A percentile compares a stretch with the other conserved stretches of the same genome.
phyloP scores from a whole-genome alignment of 2,113 vertebrate species.

The Manacus vitellinus region DNA sequence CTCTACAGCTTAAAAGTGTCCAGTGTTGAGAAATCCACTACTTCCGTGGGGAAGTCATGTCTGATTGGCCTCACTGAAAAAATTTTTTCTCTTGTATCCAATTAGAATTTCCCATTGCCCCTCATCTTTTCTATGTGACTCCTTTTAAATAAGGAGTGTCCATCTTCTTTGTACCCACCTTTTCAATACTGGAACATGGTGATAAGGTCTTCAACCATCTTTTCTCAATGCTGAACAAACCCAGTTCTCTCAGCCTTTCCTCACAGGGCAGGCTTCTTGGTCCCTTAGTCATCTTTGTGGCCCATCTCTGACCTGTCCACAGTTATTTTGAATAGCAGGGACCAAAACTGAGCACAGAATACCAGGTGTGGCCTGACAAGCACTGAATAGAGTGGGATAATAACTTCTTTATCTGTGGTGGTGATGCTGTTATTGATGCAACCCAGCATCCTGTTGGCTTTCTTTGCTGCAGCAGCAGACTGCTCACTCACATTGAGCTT shows the following conservation, averaged over 20 bases:
- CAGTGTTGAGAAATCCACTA: background rate
- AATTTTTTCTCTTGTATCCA: background rate
- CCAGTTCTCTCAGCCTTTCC: background rate
- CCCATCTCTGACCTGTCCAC: background rate
- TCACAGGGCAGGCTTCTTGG: background rate
- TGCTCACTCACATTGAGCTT: fast-evolving
- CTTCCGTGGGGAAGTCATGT: background rate
- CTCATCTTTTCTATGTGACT: background rate
- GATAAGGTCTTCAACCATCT: background rate
- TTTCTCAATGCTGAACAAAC: background rate
- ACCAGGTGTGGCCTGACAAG: background rate
- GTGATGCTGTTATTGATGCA: background rate
- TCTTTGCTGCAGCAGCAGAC: background rate
- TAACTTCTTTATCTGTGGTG: background rate
- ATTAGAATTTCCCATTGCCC: background rate
- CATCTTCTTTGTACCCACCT: background rate
- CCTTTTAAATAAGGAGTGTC: background rate
- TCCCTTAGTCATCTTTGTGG: background rate
- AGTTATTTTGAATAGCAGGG: background rate
- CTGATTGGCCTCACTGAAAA: background rate
- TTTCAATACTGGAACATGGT: background rate
- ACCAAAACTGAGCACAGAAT: background rate
- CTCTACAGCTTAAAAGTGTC: background rate
- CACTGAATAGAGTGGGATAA: background rate
- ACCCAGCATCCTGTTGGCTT: background rate